These are phyloP conservation scores for Megaceryle torquata DNA, from an alignment of 2,113 vertebrate species.

Conservation along the genomic window DNA sequence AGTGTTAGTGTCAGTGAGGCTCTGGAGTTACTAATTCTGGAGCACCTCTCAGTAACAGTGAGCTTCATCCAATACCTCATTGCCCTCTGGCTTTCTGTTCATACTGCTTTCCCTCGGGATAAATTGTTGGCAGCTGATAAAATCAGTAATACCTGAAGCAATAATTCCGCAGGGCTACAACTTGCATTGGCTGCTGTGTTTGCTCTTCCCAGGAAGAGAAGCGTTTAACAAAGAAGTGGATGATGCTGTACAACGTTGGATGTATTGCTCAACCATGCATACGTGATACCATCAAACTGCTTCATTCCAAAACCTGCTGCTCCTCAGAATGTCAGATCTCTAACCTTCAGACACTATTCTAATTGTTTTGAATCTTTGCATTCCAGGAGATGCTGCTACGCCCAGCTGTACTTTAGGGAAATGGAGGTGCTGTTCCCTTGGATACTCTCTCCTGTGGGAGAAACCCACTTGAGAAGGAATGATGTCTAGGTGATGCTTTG, in stretches of 20 bases:
- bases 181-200: conserved; percentile 37
- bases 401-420: not conserved
- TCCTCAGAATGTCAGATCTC: not conserved
- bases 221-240: conserved; percentile 32
- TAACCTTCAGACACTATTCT: not conserved
- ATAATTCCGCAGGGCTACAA: not conserved
- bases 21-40: not conserved
- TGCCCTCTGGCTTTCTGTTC: not conserved
- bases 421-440: not conserved
- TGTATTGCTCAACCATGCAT: conserved; percentile 33
- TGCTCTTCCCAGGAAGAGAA: conserved; percentile 68
- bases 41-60: not conserved
- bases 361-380: not conserved
- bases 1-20: not conserved
- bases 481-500: not conserved
- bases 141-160: not conserved
- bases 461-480: not conserved
- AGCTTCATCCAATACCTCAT: not conserved
- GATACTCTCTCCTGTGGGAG: not conserved
- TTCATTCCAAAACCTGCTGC: conserved; percentile 24
- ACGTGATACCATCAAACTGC: not conserved
- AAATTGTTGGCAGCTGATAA: conserved; percentile 22
- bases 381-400: not conserved
- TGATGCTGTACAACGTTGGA: not conserved
- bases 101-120: not conserved